Conservation (phyloP, 2,797 vertebrate genomes). For the Tolypeutes matacus region DNA sequence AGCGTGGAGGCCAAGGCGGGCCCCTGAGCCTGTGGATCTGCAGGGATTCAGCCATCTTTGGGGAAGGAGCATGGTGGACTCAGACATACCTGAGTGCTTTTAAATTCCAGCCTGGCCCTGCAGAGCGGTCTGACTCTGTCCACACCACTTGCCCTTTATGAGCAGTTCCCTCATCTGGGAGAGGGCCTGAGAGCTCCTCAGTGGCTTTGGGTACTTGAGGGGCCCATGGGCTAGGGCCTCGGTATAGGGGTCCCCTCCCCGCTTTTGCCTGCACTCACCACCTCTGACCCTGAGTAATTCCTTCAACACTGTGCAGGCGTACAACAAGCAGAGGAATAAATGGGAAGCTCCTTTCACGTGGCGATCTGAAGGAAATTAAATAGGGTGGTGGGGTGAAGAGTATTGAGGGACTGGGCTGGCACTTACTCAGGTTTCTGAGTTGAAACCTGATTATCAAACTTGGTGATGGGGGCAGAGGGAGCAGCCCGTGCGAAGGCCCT, state of each 20-base stretch:
- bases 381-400: not conserved
- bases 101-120: not conserved
- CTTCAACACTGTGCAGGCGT: not conserved
- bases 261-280: not conserved
- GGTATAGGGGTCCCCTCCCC: not conserved
- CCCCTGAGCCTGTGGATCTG: not conserved
- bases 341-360: too few species aligned
- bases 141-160: rapidly evolving
- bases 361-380: not conserved
- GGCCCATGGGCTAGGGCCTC: not conserved
- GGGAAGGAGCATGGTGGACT: not conserved
- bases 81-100: not conserved
- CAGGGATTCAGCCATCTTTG: rapidly evolving
- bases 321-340: not conserved
- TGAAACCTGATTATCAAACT: not conserved
- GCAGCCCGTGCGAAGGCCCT: not conserved
- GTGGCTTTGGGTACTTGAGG: not conserved
- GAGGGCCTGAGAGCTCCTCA: not conserved
- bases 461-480: not conserved
- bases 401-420: not conserved
- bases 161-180: not conserved
- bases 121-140: not conserved
- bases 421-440: too few species aligned
- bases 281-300: not conserved
- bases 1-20: rapidly evolving